Base-by-base conservation (phyloP, 2,113 vertebrate species). In the Colinus virginianus region DNA sequence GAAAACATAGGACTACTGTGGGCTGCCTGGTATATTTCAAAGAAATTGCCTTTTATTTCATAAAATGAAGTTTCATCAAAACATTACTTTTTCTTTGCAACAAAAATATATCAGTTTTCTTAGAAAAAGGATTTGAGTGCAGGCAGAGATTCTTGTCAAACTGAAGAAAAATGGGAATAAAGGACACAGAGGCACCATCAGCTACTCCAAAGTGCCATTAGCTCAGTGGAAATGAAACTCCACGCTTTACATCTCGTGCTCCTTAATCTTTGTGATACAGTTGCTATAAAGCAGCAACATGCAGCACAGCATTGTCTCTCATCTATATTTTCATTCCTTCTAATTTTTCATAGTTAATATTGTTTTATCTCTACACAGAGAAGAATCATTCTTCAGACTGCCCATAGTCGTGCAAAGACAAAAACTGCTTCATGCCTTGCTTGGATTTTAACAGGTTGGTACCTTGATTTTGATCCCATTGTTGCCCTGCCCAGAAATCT, bases 401-500 rank as follows among this genome's bases (percentile, higher is more conserved):
- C 34, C 4, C 5, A 0, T 9, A 36, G 72, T 87, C 61, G 84
- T 84, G 7, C 49, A 55, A 18, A 36, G 53, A 76, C 30, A 76
- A 40, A 46, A 74, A 49, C 28, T 36, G 26, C 11, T 80, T 51
- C 79, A 32, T 84, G 26, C 55, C 15, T 58, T 53, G 43, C 67
- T 90, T 34, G 43, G 45, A 3, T 38, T 45, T 40, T 36, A 87
- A 13, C 53, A 53, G 53, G 13, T 62, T 71, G 72, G 5, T 64
- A 61, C 78, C 45, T 74, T 67, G 9, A 45, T 30, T 86, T 64
- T 77, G 70, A 74, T 76, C 63, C 71, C 64, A 14, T 46, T 59
- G 49, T 46, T 79, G 28, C 28, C 79, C 71, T 77, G 59, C 81
- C 49, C 49, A 74, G 81, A 92, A 87, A 94, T 94, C 94, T 87